Evolutionary conservation across 2,113 vertebrate genomes (phyloP), one percentile per base, ranked within the genome.

Genomic region (Indicator indicator): DNA sequence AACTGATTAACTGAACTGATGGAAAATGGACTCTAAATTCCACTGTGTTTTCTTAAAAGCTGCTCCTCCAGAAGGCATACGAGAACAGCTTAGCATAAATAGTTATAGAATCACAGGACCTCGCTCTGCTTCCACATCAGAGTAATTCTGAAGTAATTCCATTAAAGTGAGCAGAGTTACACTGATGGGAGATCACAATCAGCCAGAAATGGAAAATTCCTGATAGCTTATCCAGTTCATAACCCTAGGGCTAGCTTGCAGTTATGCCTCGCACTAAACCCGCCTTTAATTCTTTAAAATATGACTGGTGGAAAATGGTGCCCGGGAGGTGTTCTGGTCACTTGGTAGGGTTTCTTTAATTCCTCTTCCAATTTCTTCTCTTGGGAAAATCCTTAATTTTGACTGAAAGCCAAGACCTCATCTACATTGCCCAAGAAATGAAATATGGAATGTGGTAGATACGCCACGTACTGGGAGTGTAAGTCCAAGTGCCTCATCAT

Each of bases 181-280:
- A 94, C 27, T 94, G 87, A 96, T 89, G 84, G 93, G 89, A 96
- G 93, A 96, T 96, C 84, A 91, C 91, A 94, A 90, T 93, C 93
- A 95, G 89, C 65, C 82, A 91, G 74, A 95, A 94, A 96, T 94
- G 89, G 95, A 96, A 96, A 96, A 94, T 96, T 96, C 94, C 95
- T 93, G 89, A 80, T 96, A 87, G 95, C 91, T 96, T 95, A 93
- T 91, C 89, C 84, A 96, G 84, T 91, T 96, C 82, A 89, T 95
- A 95, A 96, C 84, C 91, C 67, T 91, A 89, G 78, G 93, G 91
- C 87, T 81, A 82, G 32, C 4, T 1, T 84, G 74, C 86, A 87
- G 58, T 87, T 91, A 87, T 91, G 94, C 50, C 85, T 91, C 79
- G 71, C 67, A 50, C 85, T 91, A 85, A 95, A 83, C 11, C 74